Evolutionary conservation across 2,797 vertebrate genomes (phyloP).

Genomic region (Cossypha niveicapilla): DNA sequence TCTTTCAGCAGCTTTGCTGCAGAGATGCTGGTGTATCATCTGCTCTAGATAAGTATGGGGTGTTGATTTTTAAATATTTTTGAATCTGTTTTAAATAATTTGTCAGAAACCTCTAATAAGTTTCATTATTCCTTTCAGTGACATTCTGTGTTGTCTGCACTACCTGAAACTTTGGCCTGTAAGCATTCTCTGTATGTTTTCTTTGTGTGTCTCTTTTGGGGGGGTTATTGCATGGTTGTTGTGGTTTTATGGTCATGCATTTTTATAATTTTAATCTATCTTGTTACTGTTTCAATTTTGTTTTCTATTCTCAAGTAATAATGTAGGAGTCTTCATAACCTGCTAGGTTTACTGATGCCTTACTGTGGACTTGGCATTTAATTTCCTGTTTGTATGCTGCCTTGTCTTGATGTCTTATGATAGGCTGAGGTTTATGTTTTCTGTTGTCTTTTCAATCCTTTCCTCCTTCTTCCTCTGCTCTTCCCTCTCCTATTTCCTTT

Average conservation of each 20-base stretch:
- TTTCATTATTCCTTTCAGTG: not conserved
- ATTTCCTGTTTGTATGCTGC: constrained; percentile 42
- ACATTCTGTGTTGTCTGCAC: not conserved
- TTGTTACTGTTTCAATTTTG: not conserved
- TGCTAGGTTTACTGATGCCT: not conserved
- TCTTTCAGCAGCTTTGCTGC: not conserved
- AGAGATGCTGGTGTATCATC: not conserved
- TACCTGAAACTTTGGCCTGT: not conserved
- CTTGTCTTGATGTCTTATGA: not conserved
- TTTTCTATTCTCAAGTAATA: not conserved
- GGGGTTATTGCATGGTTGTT: not conserved
- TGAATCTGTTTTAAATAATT: not conserved
- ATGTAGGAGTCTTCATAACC: not conserved
- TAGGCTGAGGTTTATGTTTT: not conserved
- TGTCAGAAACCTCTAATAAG: not conserved
- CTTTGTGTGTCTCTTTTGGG: not conserved
- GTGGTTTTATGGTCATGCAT: not conserved
- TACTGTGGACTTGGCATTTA: constrained; percentile 13
- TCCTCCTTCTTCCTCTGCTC: not conserved
- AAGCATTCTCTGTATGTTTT: not conserved
- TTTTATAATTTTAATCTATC: not conserved
- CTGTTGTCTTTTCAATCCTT: not conserved
- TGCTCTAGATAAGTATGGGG: not conserved
- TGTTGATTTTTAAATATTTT: not conserved
- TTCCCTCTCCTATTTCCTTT: not conserved